Base-by-base conservation (phyloP, 2,113 vertebrate species). In the Reinhardtius hippoglossoides region DNA sequence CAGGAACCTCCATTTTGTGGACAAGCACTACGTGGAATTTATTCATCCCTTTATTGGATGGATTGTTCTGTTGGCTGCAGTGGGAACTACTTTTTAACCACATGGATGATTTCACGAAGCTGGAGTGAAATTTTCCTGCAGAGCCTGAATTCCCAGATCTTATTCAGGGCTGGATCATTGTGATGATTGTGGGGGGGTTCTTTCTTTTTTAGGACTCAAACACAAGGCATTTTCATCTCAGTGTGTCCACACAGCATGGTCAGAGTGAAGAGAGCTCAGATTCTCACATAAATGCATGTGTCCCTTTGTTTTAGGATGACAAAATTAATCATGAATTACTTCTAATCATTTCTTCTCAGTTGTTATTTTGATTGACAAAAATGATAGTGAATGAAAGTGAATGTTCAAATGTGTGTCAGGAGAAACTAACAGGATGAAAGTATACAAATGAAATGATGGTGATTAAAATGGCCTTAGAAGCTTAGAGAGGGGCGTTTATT, bases 391-490 rank as follows among this genome's bases (percentile, higher is more conserved):
- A 72, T 35, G 55, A 75, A 75, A 9, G 50, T 86, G 84, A 88
- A 88, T 89, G 89, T 88, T 62, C 0, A 7, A 54, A 20, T n/a
- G 18, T n/a, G 50, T 77, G 60, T 69, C 60, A 52, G 46, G 26
- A 71, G 27, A 26, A 62, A 74, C 59, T 48, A 74, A 52, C 54
- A 63, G 42, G 42, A 67, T 54, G 55, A 79, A 75, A 55, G 61
- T 66, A 42, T 26, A 59, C 40, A 23, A 57, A 66, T 75, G 27
- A 73, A 63, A 71, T 40, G 26, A 70, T 64, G 26, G 20, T 44
- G 77, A 73, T 77, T 72, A 42, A 74, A 81, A 90, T 79, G 81
- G 88, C 91, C 89, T 91, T 91, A 86, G 80, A 71, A 74, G 83
- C 55, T 57, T 8, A 63, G 27, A 18, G 18, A 3, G 18, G 16